phyloP scores from a whole-genome alignment of 2,113 vertebrate species.

The Capreolus pygargus region DNA sequence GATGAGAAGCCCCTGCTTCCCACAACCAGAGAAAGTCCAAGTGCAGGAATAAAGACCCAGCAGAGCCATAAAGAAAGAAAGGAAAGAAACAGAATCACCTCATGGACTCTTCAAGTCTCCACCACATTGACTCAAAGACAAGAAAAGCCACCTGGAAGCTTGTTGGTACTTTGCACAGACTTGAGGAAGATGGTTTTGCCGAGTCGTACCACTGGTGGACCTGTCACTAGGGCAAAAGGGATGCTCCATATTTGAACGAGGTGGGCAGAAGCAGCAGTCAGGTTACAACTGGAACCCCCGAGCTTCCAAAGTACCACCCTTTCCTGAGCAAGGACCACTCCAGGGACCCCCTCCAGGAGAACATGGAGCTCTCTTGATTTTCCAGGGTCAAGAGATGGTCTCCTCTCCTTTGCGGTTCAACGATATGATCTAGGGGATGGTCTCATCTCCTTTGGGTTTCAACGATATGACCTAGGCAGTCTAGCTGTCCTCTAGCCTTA shows the following conservation, averaged over 20 bases:
- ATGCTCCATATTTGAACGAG: too few species aligned
- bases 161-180: fast-evolving
- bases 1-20: neutral
- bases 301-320: neutral
- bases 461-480: neutral
- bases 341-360: neutral
- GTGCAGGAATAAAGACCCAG: neutral
- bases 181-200: neutral
- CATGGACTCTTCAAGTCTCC: neutral
- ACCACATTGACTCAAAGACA: neutral
- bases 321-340: neutral
- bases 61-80: neutral
- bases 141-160: neutral
- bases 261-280: neutral
- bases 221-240: neutral
- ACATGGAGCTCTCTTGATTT: too few species aligned
- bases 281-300: neutral
- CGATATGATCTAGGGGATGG: neutral
- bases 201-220: neutral
- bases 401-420: neutral
- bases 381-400: neutral
- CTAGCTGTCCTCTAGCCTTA: neutral
- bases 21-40: neutral
- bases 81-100: neutral
- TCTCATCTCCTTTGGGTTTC: neutral